A percentile compares a stretch with the other conserved stretches of the same genome.
Evolutionary conservation across 2,888 invertebrate species (phyloP).

Genomic region (Ornithoptera alexandrae): DNA sequence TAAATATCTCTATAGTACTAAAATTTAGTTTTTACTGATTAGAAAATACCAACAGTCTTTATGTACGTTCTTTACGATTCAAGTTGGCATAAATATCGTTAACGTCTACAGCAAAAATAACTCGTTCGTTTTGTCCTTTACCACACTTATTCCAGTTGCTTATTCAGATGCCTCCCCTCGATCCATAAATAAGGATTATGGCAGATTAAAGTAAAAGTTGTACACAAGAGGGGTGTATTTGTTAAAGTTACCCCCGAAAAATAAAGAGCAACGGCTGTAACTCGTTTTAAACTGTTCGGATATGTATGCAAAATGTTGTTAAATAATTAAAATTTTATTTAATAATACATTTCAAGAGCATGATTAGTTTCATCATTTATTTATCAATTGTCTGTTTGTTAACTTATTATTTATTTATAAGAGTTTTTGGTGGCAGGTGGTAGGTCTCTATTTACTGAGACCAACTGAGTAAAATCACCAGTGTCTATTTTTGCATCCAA

Average conservation of each 20-base stretch:
- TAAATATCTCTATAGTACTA: conserved; percentile 39
- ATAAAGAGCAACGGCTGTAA: conserved; percentile 7
- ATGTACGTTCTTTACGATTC: conserved; percentile 13
- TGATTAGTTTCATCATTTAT: background rate
- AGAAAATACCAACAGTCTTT: conserved; percentile 12
- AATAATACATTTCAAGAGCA: background rate
- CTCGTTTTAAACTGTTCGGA: conserved; percentile 14
- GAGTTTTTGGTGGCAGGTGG: background rate
- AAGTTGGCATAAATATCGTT: conserved; percentile 10
- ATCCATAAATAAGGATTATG: conserved; percentile 63
- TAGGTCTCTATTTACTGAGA: too few relatives aligned
- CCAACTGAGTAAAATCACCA: too few relatives aligned
- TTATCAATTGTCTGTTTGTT: background rate
- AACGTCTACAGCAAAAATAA: background rate
- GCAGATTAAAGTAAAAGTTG: conserved; percentile 49
- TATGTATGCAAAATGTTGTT: conserved; percentile 3
- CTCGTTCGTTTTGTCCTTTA: conserved; percentile 40
- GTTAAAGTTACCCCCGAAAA: conserved; percentile 13
- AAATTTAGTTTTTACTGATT: conserved; percentile 7
- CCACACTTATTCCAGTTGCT: conserved; percentile 55
- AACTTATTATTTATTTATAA: background rate
- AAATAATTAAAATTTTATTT: background rate
- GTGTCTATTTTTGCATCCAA: too few relatives aligned
- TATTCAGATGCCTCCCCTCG: conserved; percentile 58
- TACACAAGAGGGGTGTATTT: conserved; percentile 24